Evolutionary conservation across 2,888 invertebrate species (phyloP).

Genomic region (Tridacna crocea): DNA sequence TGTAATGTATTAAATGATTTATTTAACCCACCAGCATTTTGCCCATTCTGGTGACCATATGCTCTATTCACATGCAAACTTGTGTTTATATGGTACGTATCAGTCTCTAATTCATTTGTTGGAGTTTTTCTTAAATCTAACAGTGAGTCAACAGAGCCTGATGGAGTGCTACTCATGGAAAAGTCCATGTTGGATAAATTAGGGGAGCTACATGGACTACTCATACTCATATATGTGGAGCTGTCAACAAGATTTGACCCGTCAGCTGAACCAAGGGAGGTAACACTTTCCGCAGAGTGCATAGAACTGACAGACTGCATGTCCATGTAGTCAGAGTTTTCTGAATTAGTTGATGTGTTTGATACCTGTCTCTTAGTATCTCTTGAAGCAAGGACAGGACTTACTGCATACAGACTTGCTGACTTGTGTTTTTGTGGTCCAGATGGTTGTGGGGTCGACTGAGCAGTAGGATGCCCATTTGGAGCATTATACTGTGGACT

Average conservation of each 20-base stretch:
- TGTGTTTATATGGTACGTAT: constrained; percentile 60
- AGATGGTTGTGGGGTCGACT: constrained; percentile 49
- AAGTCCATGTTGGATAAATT: constrained; percentile 71
- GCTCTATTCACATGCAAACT: constrained; percentile 40
- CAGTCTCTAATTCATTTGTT: constrained; percentile 60
- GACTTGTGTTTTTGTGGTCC: constrained; percentile 21
- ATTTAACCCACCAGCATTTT: constrained; percentile 17
- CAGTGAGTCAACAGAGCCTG: constrained; percentile 68
- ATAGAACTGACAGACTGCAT: constrained; percentile 54
- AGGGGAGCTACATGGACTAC: constrained; percentile 74
- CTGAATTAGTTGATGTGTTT: constrained; percentile 40
- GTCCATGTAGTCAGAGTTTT: constrained; percentile 65
- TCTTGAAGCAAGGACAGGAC: constrained; percentile 58
- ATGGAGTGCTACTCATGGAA: constrained; percentile 65
- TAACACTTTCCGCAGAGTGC: constrained; percentile 61
- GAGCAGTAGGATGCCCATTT: constrained; percentile 46
- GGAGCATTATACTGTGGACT: constrained; percentile 37
- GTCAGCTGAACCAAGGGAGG: constrained; percentile 63
- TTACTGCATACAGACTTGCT: constrained; percentile 61
- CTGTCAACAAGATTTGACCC: constrained; percentile 66
- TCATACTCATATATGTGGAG: constrained; percentile 72
- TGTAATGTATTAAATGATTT: constrained; percentile 10
- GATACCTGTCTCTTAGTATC: constrained; percentile 45
- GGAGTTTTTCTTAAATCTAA: constrained; percentile 56
- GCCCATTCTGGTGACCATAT: constrained; percentile 15